phyloP scores from a whole-genome alignment of 2,113 vertebrate genomes.

The Eudyptes chrysolophus region DNA sequence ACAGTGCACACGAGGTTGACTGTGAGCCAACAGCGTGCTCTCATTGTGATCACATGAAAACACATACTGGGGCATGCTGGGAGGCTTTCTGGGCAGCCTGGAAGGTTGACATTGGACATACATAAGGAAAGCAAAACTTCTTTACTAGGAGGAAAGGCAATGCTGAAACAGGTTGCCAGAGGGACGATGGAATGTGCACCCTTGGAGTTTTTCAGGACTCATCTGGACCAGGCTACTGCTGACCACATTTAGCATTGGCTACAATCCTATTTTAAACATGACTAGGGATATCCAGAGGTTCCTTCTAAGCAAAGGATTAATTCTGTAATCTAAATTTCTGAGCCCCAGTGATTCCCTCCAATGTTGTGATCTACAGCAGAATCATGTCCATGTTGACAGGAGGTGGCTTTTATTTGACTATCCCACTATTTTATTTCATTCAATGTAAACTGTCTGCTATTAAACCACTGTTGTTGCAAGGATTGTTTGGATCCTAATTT shows the following conservation, averaged over 20 bases:
- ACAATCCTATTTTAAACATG: background rate
- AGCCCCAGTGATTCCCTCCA: background rate
- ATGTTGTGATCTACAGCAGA: background rate
- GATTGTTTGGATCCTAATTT: background rate
- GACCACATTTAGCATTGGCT: background rate
- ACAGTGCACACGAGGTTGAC: accelerated
- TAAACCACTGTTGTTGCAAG: background rate
- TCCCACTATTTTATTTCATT: background rate
- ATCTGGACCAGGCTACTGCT: background rate
- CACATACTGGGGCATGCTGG: background rate
- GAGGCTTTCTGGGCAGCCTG: background rate
- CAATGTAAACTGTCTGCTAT: background rate
- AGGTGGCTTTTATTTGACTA: background rate
- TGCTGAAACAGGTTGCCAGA: background rate
- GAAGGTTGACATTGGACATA: background rate
- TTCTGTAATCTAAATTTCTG: background rate
- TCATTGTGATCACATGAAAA: background rate
- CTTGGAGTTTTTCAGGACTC: background rate
- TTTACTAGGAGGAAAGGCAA: background rate
- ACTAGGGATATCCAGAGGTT: background rate
- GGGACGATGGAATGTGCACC: background rate
- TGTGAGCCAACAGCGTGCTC: background rate
- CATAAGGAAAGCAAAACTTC: background rate
- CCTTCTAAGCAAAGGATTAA: background rate
- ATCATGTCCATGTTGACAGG: background rate